A percentile compares a stretch with the other conserved stretches of the same genome.
Conservation (phyloP, 2,113 vertebrate species). For the Alouatta palliata region DNA sequence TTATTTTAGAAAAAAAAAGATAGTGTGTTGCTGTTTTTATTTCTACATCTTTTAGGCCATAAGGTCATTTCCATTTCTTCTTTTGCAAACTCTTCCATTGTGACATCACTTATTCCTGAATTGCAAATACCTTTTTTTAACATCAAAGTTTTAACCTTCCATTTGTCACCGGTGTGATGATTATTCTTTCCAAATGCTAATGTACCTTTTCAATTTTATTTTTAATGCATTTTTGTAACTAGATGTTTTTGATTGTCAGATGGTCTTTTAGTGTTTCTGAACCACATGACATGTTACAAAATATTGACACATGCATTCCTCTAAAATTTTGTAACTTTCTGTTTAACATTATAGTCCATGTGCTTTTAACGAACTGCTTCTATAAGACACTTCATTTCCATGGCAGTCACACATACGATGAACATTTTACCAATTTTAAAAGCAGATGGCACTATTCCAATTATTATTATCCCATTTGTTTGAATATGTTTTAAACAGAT, state of each 20-base stretch:
- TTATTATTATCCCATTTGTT: not conserved
- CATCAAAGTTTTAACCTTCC: not conserved
- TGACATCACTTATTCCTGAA: not conserved
- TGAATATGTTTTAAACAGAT: not conserved
- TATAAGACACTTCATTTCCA: not conserved
- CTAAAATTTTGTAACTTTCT: not conserved
- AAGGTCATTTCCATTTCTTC: not conserved
- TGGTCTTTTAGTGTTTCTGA: not conserved
- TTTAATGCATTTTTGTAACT: not conserved
- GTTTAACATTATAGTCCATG: not conserved
- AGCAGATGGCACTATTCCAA: not conserved
- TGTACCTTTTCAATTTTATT: not conserved
- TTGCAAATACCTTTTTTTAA: not conserved
- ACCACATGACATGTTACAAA: not conserved
- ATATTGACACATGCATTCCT: not conserved
- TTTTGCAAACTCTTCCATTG: not conserved
- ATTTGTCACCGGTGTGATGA: not conserved
- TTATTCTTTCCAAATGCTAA: not conserved
- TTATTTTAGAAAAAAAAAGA: not conserved
- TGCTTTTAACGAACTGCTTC: not conserved
- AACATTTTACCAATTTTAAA: constrained; percentile 5
- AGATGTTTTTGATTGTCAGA: not conserved
- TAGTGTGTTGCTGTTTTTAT: not conserved
- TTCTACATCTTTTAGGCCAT: not conserved
- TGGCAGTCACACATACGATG: not conserved